Evolutionary conservation across 2,888 invertebrate genomes (phyloP).

Genomic region (Plagiodera versicolora): DNA sequence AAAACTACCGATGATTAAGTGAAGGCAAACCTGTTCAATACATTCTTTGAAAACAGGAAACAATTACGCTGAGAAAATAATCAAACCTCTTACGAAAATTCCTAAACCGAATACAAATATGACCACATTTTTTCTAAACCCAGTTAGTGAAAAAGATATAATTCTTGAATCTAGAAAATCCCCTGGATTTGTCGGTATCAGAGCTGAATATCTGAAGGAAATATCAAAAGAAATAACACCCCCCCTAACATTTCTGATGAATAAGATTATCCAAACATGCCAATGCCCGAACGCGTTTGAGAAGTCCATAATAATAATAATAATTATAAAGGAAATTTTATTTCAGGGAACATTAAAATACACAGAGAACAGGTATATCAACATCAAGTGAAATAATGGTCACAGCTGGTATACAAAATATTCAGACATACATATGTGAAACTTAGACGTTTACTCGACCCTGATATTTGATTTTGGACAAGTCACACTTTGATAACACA

Average conservation of each 20-base stretch:
- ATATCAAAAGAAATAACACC: background rate
- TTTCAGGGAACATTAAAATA: too few relatives aligned
- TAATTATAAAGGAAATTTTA: too few relatives aligned
- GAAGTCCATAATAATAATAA: slow-evolving; percentile 6
- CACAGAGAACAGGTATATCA: too few relatives aligned
- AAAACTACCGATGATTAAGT: background rate
- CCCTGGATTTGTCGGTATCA: slow-evolving; percentile 6
- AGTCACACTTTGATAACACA: too few relatives aligned
- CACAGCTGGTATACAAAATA: too few relatives aligned
- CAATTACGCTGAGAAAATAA: slow-evolving; percentile 1
- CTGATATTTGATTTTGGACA: too few relatives aligned
- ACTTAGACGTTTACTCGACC: too few relatives aligned
- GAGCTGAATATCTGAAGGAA: background rate
- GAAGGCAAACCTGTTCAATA: background rate
- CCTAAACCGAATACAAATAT: background rate
- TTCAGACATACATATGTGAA: too few relatives aligned
- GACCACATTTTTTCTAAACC: background rate
- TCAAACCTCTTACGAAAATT: background rate
- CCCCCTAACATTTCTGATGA: slow-evolving; percentile 1
- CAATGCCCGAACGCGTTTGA: background rate
- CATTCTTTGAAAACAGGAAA: background rate
- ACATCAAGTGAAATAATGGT: too few relatives aligned
- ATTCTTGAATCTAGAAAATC: background rate
- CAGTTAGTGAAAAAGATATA: slow-evolving; percentile 1
- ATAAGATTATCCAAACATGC: background rate